Evolutionary conservation across 1,140 invertebrate genomes (phyloP), one percentile per base, ranked within the genome.

Genomic region (Andricus grossulariae): DNA sequence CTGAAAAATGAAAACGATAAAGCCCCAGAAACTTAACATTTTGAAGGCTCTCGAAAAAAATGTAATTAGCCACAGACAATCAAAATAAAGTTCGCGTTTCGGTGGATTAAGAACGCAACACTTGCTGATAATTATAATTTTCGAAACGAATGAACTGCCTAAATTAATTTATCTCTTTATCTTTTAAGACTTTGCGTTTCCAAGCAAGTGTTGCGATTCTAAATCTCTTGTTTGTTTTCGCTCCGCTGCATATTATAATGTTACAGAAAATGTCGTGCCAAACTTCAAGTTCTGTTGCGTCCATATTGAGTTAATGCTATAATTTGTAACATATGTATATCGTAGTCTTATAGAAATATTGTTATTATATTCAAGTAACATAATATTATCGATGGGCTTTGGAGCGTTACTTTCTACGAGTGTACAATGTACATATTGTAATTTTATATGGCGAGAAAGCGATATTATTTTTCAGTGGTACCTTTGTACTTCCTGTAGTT

Each of bases 241-340:
- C 39, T 66, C 4, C 32, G 19, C 16, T 16, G 19, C 13, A 39
- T 66, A 66, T 66, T 39, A 66, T 66, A 66, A 66, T 66, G 25
- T 66, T 66, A 66, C 57, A 66, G 57, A 66, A 25, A 66, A 66
- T 66, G 57, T 66, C 13, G 57, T 66, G 57, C 57, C 57, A 66
- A 66, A 66, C 57, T 66, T 66, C 57, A 66, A 66, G 57, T 66
- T 66, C 25, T 66, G 57, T 13, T 66, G 25, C 57, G 57, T 66
- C 57, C 6, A 66, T 66, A 32, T 32, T 66, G 57, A 66, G 21
- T 66, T 66, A 66, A 32, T 66, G 21, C 21, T 66, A 21, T 66
- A 66, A 66, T 66, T 66, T 66, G 57, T 66, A 66, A 66, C 57
- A 66, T 66, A 66, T 66, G 57, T 66, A 66, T 66, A 66, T 66